phyloP scores from a whole-genome alignment of 2,888 invertebrate genomes.

The Callyntrura sp. region DNA sequence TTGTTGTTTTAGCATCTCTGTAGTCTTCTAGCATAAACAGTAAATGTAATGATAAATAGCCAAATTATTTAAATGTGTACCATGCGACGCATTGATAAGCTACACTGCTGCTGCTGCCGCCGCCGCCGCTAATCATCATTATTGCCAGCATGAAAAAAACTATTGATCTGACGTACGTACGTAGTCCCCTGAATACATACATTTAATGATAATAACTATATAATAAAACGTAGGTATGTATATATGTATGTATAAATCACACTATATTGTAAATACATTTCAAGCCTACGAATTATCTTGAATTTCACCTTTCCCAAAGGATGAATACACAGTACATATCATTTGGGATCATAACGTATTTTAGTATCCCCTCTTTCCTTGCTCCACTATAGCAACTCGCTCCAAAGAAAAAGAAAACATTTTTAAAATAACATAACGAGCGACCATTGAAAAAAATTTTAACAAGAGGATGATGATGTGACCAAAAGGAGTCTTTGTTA shows the following conservation, averaged over 20 bases:
- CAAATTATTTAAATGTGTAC: neutral
- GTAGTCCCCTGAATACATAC: neutral
- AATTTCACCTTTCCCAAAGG: too few species aligned
- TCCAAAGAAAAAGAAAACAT: too few species aligned
- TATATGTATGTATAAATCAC: neutral
- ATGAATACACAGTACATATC: too few species aligned
- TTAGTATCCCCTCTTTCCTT: too few species aligned
- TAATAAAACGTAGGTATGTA: neutral
- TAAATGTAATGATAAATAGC: neutral
- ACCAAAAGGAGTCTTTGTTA: neutral
- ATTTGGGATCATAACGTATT: too few species aligned
- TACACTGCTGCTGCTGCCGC: conserved; percentile 7
- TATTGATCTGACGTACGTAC: neutral
- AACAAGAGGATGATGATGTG: too few species aligned
- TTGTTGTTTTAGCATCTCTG: neutral
- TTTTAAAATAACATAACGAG: too few species aligned
- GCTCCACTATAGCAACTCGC: too few species aligned
- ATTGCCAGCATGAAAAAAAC: conserved; percentile 29
- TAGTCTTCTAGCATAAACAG: neutral
- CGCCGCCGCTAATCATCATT: neutral
- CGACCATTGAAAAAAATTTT: too few species aligned
- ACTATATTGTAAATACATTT: neutral
- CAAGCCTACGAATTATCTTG: neutral
- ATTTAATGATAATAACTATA: neutral
- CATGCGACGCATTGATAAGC: conserved; percentile 12